phyloP scores from a whole-genome alignment of 2,888 invertebrate genomes.

The Andrena chrysosceles region DNA sequence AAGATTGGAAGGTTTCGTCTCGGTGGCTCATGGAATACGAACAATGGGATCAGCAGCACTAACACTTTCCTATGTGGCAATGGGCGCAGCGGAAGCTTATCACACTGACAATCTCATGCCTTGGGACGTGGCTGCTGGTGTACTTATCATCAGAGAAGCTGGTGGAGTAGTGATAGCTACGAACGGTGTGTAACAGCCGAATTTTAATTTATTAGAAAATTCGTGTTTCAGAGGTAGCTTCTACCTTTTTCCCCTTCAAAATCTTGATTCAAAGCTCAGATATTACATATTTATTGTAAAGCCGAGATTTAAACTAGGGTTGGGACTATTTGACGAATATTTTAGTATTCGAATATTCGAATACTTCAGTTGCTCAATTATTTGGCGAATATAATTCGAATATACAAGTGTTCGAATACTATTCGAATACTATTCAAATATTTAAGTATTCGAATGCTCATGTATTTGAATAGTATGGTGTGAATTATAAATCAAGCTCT shows the following conservation, averaged over 20 bases:
- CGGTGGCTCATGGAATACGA: conserved; percentile 87
- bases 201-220: neutral
- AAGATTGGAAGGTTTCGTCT: conserved; percentile 79
- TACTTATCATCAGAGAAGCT: conserved; percentile 91
- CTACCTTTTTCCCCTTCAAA: neutral
- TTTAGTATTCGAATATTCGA: too few relatives aligned
- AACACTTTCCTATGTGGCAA: conserved; percentile 90
- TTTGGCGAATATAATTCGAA: too few relatives aligned
- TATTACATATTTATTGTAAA: too few relatives aligned
- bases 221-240: neutral
- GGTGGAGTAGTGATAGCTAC: conserved; percentile 91
- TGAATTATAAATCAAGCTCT: too few relatives aligned
- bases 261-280: too few relatives aligned
- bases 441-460: too few relatives aligned
- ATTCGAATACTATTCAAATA: too few relatives aligned
- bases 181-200: conserved; percentile 84
- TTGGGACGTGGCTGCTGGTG: conserved; percentile 94
- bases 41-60: conserved; percentile 91
- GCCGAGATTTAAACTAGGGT: too few relatives aligned
- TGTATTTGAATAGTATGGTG: too few relatives aligned
- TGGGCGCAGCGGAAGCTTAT: conserved; percentile 90
- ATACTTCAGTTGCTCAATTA: too few relatives aligned
- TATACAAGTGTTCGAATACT: too few relatives aligned
- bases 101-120: conserved; percentile 91
- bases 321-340: too few relatives aligned